Conservation (phyloP, 1,140 invertebrate genomes). For the Ceratina calcarata region DNA sequence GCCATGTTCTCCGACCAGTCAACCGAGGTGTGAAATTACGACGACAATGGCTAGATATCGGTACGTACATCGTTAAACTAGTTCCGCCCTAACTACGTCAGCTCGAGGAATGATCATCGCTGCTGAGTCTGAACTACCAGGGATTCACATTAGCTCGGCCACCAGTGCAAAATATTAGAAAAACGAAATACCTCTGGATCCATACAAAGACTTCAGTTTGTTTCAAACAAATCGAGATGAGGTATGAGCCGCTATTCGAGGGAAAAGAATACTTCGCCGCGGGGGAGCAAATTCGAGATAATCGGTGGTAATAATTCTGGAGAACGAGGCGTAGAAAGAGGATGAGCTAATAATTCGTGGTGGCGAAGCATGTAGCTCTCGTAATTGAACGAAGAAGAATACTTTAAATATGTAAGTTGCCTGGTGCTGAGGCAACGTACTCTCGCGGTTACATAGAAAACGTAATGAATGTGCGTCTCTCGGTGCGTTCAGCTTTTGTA, state of each 20-base stretch:
- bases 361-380: not conserved
- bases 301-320: slow-evolving; percentile 32
- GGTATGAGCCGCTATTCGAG: not conserved
- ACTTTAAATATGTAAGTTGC: slow-evolving; percentile 14
- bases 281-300: slow-evolving; percentile 10
- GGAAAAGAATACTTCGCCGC: not conserved
- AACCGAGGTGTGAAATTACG: slow-evolving; percentile 59
- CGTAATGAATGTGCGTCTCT: slow-evolving; percentile 24
- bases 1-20: slow-evolving; percentile 11
- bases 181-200: not conserved
- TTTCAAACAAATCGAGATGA: not conserved
- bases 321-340: not conserved
- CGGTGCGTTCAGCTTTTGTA: slow-evolving; percentile 36
- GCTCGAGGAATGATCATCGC: not conserved
- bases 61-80: slow-evolving; percentile 35
- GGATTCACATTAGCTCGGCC: no score
- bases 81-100: slow-evolving; percentile 18
- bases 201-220: not conserved
- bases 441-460: slow-evolving; percentile 6
- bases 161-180: not conserved
- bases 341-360: slow-evolving; percentile 25
- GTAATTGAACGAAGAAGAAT: slow-evolving; percentile 27
- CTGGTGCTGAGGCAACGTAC: not conserved
- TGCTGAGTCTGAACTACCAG: no score
- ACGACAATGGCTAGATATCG: slow-evolving; percentile 45